Percentiles rank a stretch among this genome's conserved stretches.
Conservation (phyloP, 2,888 invertebrate genomes). For the Drosophila gaucha region DNA sequence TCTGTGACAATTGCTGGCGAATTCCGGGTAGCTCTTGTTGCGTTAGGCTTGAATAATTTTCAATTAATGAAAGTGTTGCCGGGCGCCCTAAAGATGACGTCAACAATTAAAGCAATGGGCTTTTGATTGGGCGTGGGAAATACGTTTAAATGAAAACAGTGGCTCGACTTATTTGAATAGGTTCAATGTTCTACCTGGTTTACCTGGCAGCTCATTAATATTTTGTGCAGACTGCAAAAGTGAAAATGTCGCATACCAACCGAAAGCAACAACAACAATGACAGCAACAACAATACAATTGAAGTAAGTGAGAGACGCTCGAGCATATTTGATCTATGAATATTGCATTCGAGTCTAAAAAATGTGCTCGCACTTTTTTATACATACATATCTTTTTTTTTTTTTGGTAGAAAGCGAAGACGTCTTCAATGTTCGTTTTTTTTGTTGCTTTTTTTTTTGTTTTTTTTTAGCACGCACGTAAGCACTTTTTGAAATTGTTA, state of each 20-base stretch:
- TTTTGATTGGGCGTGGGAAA: conserved; percentile 43
- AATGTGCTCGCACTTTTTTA: conserved; percentile 32
- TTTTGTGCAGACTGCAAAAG: conserved; percentile 73
- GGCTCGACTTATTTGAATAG: conserved; percentile 9
- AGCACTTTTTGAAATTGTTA: conserved; percentile 61
- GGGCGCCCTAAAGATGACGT: conserved; percentile 51
- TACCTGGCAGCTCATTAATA: conserved; percentile 68
- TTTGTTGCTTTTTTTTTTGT: conserved; percentile 16
- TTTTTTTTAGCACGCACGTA: conserved; percentile 77
- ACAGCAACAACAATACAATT: conserved; percentile 47
- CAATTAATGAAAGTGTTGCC: conserved; percentile 74
- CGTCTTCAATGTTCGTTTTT: conserved; percentile 14
- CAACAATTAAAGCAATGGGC: conserved; percentile 54
- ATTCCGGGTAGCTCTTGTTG: conserved; percentile 62
- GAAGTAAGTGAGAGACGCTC: conserved; percentile 22
- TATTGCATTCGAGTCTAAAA: conserved; percentile 64
- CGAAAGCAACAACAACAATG: conserved; percentile 42
- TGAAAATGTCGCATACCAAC: conserved; percentile 80
- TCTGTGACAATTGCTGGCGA: conserved; percentile 15
- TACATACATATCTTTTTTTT: neutral
- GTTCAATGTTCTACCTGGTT: conserved; percentile 62
- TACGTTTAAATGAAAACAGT: conserved; percentile 15
- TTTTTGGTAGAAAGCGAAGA: conserved; percentile 62
- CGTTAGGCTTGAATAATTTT: conserved; percentile 70
- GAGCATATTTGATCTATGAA: conserved; percentile 66